These are phyloP conservation scores for Torymus auratus DNA, from an alignment of 2,888 invertebrate genomes.

Conservation along the genomic window DNA sequence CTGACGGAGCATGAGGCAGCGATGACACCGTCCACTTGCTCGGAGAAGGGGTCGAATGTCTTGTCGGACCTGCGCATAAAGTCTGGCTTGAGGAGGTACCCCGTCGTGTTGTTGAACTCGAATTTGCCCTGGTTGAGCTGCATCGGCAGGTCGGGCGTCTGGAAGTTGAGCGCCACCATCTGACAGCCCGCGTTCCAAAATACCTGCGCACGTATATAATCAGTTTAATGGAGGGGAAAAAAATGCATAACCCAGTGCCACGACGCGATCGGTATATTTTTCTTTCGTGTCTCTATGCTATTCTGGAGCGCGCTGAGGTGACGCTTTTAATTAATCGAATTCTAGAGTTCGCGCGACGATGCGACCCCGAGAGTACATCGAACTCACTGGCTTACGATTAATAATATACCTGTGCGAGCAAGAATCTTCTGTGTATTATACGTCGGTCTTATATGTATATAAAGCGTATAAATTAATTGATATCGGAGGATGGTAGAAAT, in stretches of 20 bases:
- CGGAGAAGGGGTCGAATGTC: constrained; percentile 85
- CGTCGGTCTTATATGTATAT: too few relatives aligned
- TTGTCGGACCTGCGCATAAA: constrained; percentile 85
- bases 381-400: constrained; percentile 16
- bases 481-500: too few relatives aligned
- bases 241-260: too few relatives aligned
- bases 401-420: constrained; percentile 10
- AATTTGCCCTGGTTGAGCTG: constrained; percentile 87
- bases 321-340: too few relatives aligned
- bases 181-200: constrained; percentile 88
- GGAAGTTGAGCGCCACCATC: constrained; percentile 85
- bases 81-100: constrained; percentile 84
- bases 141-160: constrained; percentile 84
- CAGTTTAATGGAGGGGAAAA: neutral
- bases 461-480: too few relatives aligned
- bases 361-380: constrained; percentile 35
- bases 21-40: constrained; percentile 86
- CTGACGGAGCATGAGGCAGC: constrained; percentile 83
- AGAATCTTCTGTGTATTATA: neutral
- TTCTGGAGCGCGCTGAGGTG: too few relatives aligned
- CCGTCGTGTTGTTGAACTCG: constrained; percentile 84
- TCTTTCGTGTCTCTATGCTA: too few relatives aligned
- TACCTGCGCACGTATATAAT: constrained; percentile 76
- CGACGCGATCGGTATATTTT: too few relatives aligned
- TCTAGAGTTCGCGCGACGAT: neutral